Evolutionary conservation across 2,113 vertebrate species (phyloP).

Genomic region (Rhinogobius similis): DNA sequence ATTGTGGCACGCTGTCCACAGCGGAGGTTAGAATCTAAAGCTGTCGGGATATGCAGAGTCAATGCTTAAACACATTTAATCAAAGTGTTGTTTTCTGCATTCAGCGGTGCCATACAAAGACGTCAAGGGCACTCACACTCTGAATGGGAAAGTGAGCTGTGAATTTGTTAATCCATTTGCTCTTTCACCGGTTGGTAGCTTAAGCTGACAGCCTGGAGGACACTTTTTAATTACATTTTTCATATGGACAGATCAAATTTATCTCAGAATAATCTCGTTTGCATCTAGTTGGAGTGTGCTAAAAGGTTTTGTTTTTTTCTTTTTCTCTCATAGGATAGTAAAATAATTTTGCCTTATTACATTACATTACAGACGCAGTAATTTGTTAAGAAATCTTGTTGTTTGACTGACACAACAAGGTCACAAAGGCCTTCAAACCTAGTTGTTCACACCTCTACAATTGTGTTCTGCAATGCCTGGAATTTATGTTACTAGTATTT

Average conservation of each 20-base stretch:
- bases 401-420: too few relatives aligned
- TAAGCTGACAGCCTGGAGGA: slow-evolving; percentile 3
- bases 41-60: background rate
- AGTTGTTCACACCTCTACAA: too few relatives aligned
- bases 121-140: background rate
- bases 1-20: background rate
- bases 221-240: slow-evolving; percentile 8
- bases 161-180: slow-evolving; percentile 1
- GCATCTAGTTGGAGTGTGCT: background rate
- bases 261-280: background rate
- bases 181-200: background rate
- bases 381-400: too few relatives aligned
- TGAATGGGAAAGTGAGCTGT: background rate
- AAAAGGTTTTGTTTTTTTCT: background rate
- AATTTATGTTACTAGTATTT: too few relatives aligned
- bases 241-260: background rate
- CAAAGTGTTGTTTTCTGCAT: slow-evolving; percentile 1
- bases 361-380: too few relatives aligned
- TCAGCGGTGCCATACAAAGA: background rate
- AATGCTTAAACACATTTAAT: background rate
- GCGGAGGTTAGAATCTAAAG: too few relatives aligned
- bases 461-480: too few relatives aligned
- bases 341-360: too few relatives aligned
- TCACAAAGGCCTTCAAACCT: too few relatives aligned
- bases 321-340: too few relatives aligned